phyloP scores from a whole-genome alignment of 35 echinoderm and acorn worm species.

The Anneissia japonica region DNA sequence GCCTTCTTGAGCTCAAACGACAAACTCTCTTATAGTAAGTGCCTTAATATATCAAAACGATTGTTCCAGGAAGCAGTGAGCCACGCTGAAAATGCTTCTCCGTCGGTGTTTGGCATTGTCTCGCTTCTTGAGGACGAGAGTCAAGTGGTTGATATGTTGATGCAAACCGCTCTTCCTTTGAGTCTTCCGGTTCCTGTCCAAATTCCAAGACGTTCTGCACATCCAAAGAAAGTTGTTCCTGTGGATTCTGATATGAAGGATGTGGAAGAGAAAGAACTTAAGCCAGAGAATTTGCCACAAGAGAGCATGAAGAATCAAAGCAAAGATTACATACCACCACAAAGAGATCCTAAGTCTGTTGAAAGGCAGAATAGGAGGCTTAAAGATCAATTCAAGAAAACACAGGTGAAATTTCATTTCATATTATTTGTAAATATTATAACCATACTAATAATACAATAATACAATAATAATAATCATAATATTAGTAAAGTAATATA shows the following conservation, averaged over 20 bases:
- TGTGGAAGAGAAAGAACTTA: not conserved
- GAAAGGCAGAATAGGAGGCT: conserved; percentile 53
- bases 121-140: conserved; percentile 41
- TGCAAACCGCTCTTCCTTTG: conserved; percentile 19
- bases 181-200: not conserved
- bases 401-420: not conserved
- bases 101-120: conserved; percentile 47
- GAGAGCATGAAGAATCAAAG: not conserved
- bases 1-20: conserved; percentile 37
- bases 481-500: too few species aligned
- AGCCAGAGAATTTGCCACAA: not conserved
- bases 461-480: too few species aligned
- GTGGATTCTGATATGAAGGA: not conserved
- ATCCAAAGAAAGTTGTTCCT: not conserved
- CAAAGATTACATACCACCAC: conserved; percentile 29
- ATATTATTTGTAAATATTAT: not conserved
- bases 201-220: not conserved
- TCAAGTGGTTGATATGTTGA: conserved; percentile 29
- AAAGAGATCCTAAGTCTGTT: conserved; percentile 15
- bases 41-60: conserved; percentile 46
- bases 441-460: too few species aligned
- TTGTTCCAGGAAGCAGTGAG: conserved; percentile 25
- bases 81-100: conserved; percentile 22
- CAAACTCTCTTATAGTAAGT: conserved; percentile 34
- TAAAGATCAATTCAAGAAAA: conserved; percentile 51